Evolutionary conservation across 2,888 invertebrate species (phyloP).

Genomic region (Eupithecia abbreviata): DNA sequence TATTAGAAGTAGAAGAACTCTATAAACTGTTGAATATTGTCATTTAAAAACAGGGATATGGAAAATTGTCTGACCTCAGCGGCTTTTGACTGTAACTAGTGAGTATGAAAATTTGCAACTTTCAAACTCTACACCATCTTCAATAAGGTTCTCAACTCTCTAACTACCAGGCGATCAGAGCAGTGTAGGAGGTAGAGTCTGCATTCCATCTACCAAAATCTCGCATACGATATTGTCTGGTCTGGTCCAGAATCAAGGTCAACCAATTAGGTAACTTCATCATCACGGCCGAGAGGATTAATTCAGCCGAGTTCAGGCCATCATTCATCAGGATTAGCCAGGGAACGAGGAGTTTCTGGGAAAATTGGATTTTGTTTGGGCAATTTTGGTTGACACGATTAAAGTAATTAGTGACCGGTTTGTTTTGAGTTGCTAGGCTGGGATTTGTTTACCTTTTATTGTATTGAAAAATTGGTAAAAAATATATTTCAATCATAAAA

Average conservation of each 20-base stretch:
- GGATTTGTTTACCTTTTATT: not conserved
- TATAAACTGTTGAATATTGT: too few species aligned
- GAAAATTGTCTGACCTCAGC: too few species aligned
- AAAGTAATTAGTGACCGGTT: not conserved
- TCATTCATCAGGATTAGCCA: constrained; percentile 2
- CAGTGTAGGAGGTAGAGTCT: too few species aligned
- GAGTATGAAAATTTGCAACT: too few species aligned
- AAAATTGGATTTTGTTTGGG: not conserved
- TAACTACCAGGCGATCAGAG: too few species aligned
- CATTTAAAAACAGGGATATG: too few species aligned
- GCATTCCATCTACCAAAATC: not conserved
- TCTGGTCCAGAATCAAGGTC: not conserved
- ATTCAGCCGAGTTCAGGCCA: not conserved
- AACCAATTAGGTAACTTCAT: not conserved
- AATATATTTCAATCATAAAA: not conserved
- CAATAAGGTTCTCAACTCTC: too few species aligned
- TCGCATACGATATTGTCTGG: not conserved
- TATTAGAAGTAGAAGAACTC: too few species aligned
- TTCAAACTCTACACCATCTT: too few species aligned
- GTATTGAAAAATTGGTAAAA: not conserved
- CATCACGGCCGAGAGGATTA: not conserved
- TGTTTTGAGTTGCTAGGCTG: not conserved
- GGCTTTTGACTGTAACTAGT: too few species aligned
- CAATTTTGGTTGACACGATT: not conserved
- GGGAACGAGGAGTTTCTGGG: not conserved